A percentile compares a stretch with the other conserved stretches of the same genome.
phyloP scores from a whole-genome alignment of 2,888 invertebrate genomes.

The Eupithecia exiguata region DNA sequence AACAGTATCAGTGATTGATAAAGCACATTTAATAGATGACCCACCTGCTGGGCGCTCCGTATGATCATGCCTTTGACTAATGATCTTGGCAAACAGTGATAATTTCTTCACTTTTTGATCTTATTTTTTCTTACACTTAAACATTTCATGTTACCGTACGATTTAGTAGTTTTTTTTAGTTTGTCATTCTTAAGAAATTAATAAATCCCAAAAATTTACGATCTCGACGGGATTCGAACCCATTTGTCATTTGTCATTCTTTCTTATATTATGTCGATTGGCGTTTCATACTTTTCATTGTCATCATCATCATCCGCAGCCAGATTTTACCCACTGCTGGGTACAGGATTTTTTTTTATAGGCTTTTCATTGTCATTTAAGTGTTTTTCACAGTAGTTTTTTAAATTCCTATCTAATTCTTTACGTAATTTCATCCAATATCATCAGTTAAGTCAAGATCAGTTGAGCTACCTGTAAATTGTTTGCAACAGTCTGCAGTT shows the following conservation, averaged over 20 bases:
- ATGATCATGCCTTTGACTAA: conserved; percentile 29
- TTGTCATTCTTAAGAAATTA: background rate
- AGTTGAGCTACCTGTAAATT: too few species aligned
- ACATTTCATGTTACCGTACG: background rate
- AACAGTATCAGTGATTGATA: conserved; percentile 47
- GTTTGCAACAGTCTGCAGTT: too few species aligned
- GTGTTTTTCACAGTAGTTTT: too few species aligned
- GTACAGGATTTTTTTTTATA: too few species aligned
- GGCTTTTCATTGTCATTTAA: background rate
- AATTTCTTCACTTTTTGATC: conserved; percentile 67
- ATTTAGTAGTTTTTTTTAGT: background rate
- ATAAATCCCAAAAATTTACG: too few species aligned
- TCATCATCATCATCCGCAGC: too few species aligned
- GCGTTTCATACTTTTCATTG: background rate
- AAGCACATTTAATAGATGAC: conserved; percentile 32
- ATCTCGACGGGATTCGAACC: too few species aligned
- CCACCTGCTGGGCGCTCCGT: conserved; percentile 27
- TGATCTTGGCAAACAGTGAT: conserved; percentile 67
- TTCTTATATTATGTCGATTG: background rate
- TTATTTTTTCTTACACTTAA: conserved; percentile 28
- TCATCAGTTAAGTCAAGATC: too few species aligned
- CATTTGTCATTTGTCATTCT: too few species aligned
- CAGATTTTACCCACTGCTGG: too few species aligned
- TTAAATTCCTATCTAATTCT: too few species aligned
- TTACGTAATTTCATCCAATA: too few species aligned